A percentile compares a stretch with the other conserved stretches of the same genome.
Conservation (phyloP, 2,113 vertebrate species). For the Thamnaconus septentrionalis region DNA sequence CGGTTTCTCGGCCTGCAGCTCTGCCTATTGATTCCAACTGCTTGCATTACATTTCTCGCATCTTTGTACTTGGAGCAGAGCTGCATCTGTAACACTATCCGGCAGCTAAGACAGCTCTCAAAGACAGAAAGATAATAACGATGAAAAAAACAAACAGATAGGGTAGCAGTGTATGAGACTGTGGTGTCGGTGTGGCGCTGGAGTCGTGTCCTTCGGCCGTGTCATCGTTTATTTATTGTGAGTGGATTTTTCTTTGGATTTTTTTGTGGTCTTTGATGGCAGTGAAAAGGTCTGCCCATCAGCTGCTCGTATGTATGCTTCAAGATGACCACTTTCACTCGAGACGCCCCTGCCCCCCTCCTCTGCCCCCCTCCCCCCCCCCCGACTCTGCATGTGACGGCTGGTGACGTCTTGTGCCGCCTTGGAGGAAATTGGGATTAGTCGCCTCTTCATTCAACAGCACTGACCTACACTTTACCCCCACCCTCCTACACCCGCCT, state of each 20-base stretch:
- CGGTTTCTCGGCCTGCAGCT: constrained; percentile 26
- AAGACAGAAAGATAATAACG: constrained; percentile 22
- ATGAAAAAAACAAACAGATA: too few species aligned
- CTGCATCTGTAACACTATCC: background rate
- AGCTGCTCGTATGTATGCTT: background rate
- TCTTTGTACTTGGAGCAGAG: background rate
- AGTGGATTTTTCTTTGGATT: too few species aligned
- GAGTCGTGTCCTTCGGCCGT: too few species aligned
- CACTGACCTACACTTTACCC: constrained; percentile 36
- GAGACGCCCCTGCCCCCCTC: too few species aligned
- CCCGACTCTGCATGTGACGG: background rate
- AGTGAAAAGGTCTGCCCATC: background rate
- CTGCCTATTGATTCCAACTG: constrained; percentile 16
- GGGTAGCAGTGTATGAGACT: background rate
- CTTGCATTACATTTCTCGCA: constrained; percentile 14
- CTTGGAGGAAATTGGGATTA: constrained; percentile 32
- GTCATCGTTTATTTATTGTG: too few species aligned
- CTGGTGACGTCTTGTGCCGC: constrained; percentile 2
- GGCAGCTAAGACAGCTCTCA: constrained; percentile 5
- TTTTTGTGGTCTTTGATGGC: too few species aligned
- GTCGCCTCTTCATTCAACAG: constrained; percentile 26
- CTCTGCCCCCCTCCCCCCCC: too few species aligned
- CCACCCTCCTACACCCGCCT: background rate
- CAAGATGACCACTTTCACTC: too few species aligned
- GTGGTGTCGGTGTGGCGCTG: constrained; percentile 8